Evolutionary conservation across 2,113 vertebrate genomes (phyloP).

Genomic region (Gavialis gangeticus): DNA sequence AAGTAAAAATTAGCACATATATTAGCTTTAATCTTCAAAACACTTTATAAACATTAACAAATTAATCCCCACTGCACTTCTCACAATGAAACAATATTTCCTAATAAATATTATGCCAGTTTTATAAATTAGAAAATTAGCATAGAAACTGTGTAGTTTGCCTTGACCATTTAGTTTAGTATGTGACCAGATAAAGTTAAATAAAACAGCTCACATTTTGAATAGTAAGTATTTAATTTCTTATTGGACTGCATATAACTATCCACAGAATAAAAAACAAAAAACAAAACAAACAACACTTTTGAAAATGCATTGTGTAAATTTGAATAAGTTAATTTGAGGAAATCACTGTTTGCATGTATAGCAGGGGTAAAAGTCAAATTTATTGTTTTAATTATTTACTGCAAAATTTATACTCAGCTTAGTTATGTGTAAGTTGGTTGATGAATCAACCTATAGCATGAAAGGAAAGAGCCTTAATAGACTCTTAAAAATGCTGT

Average conservation of each 20-base stretch:
- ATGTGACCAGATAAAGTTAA: not conserved
- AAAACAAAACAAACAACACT: not conserved
- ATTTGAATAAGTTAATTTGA: not conserved
- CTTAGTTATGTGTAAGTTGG: not conserved
- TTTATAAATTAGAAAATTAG: not conserved
- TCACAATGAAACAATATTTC: not conserved
- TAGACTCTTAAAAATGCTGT: not conserved
- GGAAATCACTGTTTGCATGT: not conserved
- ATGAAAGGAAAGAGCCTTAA: not conserved
- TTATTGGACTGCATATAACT: not conserved
- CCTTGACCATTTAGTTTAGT: not conserved
- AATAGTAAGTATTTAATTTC: not conserved
- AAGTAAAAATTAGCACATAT: not conserved
- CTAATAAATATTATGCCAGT: not conserved
- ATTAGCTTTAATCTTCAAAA: not conserved
- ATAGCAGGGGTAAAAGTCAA: not conserved
- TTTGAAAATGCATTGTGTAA: not conserved
- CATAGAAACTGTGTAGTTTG: not conserved
- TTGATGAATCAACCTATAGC: not conserved
- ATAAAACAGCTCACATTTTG: not conserved
- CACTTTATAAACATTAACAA: not conserved
- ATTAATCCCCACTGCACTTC: not conserved
- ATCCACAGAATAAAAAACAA: not conserved
- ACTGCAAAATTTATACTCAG: fast-evolving
- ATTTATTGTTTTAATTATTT: not conserved